Evolutionary conservation across 2,888 invertebrate genomes (phyloP), one percentile per base, ranked within the genome.

Genomic region (Coelopa pilipes): DNA sequence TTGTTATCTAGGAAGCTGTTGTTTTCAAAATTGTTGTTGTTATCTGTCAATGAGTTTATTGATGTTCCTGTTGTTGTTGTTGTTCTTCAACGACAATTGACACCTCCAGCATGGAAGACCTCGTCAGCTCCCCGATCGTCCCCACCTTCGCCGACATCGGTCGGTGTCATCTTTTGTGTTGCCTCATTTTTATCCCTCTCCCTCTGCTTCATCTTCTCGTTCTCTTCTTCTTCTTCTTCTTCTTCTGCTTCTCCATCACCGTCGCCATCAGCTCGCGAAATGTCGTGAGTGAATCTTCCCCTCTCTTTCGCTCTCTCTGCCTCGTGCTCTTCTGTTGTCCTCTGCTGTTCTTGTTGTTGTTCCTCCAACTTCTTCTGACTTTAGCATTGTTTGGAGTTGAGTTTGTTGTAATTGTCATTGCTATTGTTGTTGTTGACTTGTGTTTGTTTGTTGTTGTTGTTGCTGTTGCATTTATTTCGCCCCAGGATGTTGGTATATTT

Each of bases 231-330:
- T 4, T 34, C 34, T 7, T 34, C 34, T 4, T 34, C 34, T 34
- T 34, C 7, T n/a, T n/a, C n/a, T n/a, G n/a, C n/a, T n/a, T n/a
- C n/a, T n/a, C n/a, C n/a, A n/a, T n/a, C n/a, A n/a, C n/a, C n/a
- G n/a, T n/a, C n/a, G n/a, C n/a, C n/a, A n/a, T n/a, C n/a, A n/a
- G n/a, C 65, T 72, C 57, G 65, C 66, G 13, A 62, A 72, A 66
- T 72, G 72, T 72, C 72, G 72, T 72, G 66, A 53, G 65, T 34
- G 69, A 57, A 65, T n/a, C 50, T 47, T 60, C 62, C 21, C 5
- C 13, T 24, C 62, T 49, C 21, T 62, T 62, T 62, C 15, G 15
- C 1, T 45, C 46, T 45, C 34, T 63, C 34, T n/a, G n/a, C 15
- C 57, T 17, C 21, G n/a, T n/a, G n/a, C 46, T 45, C 45, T 46